A percentile compares a stretch with the other conserved stretches of the same genome.
phyloP scores from a whole-genome alignment of 2,797 vertebrate species.

The Lithobates sylvaticus region DNA sequence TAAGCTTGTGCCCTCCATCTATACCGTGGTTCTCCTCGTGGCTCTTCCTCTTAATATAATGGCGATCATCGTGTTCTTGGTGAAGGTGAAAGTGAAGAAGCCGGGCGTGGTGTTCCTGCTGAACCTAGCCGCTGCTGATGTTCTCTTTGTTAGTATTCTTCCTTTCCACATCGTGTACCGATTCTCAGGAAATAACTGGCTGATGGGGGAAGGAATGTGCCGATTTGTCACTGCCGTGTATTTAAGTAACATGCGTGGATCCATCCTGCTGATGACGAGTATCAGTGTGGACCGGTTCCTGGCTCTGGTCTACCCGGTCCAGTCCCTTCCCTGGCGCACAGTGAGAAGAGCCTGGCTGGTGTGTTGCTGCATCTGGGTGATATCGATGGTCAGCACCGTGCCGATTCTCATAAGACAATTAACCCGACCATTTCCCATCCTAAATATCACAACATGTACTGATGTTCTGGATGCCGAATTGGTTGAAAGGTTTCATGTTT shows the following conservation, averaged over 20 bases:
- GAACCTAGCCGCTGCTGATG: slow-evolving; percentile 87
- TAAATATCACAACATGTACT: slow-evolving; percentile 84
- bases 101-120: slow-evolving; percentile 89
- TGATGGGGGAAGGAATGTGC: slow-evolving; percentile 83
- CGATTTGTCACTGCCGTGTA: slow-evolving; percentile 86
- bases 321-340: slow-evolving; percentile 88
- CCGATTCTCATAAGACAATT: slow-evolving; percentile 89
- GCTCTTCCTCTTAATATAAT: slow-evolving; percentile 86
- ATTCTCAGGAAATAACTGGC: slow-evolving; percentile 87
- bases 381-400: slow-evolving; percentile 81
- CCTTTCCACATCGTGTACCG: slow-evolving; percentile 90
- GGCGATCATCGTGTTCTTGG: slow-evolving; percentile 85
- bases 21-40: slow-evolving; percentile 81
- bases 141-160: slow-evolving; percentile 84
- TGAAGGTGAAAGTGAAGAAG: slow-evolving; percentile 85
- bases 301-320: slow-evolving; percentile 87
- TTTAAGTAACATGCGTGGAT: slow-evolving; percentile 96
- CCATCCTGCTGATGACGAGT: slow-evolving; percentile 85
- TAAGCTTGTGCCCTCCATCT: slow-evolving; percentile 84
- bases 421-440: slow-evolving; percentile 66
- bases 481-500: slow-evolving; percentile 71
- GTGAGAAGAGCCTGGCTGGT: slow-evolving; percentile 67
- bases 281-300: slow-evolving; percentile 91
- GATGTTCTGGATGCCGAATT: slow-evolving; percentile 80
- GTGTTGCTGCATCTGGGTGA: slow-evolving; percentile 80